Evolutionary conservation across 1,140 invertebrate species (phyloP), one percentile per base, ranked within the genome.

Genomic region (Gonatopus flavifemur): DNA sequence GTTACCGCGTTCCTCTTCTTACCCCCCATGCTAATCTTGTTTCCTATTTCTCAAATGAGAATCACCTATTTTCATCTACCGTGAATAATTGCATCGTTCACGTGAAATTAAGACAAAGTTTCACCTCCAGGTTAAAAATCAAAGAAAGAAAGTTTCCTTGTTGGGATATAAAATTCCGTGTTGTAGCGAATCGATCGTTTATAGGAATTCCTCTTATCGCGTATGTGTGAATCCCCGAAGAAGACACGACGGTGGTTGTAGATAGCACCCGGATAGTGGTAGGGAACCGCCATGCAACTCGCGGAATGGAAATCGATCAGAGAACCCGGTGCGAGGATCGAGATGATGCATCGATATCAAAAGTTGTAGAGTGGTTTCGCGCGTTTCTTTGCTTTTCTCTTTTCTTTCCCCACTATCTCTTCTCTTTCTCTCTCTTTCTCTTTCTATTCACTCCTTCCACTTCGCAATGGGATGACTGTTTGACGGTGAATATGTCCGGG

Each of bases 311-410:
- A 77, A 77, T 75, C 72, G 74, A 76, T 76, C 74, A 69, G 67
- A 66, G 66, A 71, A 67, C 52, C 59, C 66, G 64, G 67, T 64
- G 67, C 69, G 65, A 66, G 69, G 63, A 72, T 72, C 66, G 69
- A 75, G 74, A 77, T 77, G 74, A 77, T 77, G 72, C 74, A 72
- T 74, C 71, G 74, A 77, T 77, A 77, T 76, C 66, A 72, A 72
- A 72, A 76, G 64, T 69, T 70, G 70, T 62, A 66, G 72, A 74
- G 70, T 74, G 70, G 66, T 71, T 74, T 74, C 65, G 60, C 72
- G 69, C 70, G 60, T 52, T 49, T 48, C 20, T 18, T 10, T 25
- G 38, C 37, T 55, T 48, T 43, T 28, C 19, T 37, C 31, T n/a
- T 41, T 32, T 37, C 53, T 55, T 43, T 42, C 52, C 45, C 42